These are phyloP conservation scores for Phaethornis superciliosus DNA, from an alignment of 2,113 vertebrate genomes.

Conservation along the genomic window DNA sequence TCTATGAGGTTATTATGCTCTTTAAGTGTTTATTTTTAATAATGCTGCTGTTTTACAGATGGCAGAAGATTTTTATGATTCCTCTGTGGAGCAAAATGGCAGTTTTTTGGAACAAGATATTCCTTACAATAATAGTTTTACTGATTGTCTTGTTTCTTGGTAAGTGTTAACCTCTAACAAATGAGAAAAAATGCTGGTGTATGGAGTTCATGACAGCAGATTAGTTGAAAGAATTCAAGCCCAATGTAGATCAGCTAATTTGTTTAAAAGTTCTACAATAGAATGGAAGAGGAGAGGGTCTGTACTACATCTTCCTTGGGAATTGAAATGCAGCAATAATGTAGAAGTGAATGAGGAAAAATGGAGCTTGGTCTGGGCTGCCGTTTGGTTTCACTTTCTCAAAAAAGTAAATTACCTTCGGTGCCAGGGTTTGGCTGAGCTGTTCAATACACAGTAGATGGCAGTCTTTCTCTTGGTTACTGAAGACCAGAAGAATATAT, in stretches of 20 bases:
- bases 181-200: not conserved
- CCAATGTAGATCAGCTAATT: not conserved
- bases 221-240: not conserved
- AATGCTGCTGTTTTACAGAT: conserved; percentile 81
- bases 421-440: not conserved
- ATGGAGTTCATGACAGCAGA: not conserved
- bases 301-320: not conserved
- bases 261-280: not conserved
- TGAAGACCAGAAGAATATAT: not conserved
- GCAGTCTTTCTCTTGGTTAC: conserved; percentile 39
- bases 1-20: not conserved
- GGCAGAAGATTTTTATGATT: conserved; percentile 88
- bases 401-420: not conserved
- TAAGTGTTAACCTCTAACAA: conserved; percentile 72
- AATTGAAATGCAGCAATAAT: not conserved
- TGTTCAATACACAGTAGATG: conserved; percentile 34
- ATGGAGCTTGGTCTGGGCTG: not conserved
- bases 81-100: conserved; percentile 87
- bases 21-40: not conserved
- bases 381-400: not conserved
- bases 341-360: not conserved
- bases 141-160: conserved; percentile 92
- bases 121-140: conserved; percentile 91
- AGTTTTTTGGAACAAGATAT: conserved; percentile 91
- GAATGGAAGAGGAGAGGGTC: not conserved